Evolutionary conservation across 2,888 invertebrate genomes (phyloP).

Genomic region (Hedychridium roseum): DNA sequence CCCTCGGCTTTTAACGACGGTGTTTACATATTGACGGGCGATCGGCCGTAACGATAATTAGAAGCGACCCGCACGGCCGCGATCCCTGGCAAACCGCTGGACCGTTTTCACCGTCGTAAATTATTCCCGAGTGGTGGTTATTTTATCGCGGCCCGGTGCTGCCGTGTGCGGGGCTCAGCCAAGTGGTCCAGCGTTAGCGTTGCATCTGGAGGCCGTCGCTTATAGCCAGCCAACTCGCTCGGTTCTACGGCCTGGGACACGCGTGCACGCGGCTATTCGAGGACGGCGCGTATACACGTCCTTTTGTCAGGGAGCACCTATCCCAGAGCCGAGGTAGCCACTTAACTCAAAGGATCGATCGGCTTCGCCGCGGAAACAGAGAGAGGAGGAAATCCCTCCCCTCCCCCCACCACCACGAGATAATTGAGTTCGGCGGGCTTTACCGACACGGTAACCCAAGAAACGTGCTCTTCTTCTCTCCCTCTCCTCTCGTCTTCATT

Average conservation of each 20-base stretch:
- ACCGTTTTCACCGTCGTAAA: slow-evolving; percentile 27
- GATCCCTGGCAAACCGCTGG: too few relatives aligned
- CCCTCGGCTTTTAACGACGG: slow-evolving; percentile 1
- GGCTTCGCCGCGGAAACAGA: slow-evolving; percentile 23
- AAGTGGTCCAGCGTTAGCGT: too few relatives aligned
- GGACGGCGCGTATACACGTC: neutral
- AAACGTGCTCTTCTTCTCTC: too few relatives aligned
- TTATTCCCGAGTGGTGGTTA: slow-evolving; percentile 24
- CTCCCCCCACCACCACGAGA: slow-evolving; percentile 5
- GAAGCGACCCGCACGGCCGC: slow-evolving; percentile 14
- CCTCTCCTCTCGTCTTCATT: too few relatives aligned
- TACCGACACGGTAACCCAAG: slow-evolving; percentile 44
- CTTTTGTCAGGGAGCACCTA: slow-evolving; percentile 2
- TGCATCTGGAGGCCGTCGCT: too few relatives aligned
- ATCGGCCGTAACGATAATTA: slow-evolving; percentile 27
- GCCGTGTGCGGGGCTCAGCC: too few relatives aligned
- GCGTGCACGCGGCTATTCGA: too few relatives aligned
- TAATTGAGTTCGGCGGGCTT: slow-evolving; percentile 41
- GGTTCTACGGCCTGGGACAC: too few relatives aligned
- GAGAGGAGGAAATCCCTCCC: neutral
- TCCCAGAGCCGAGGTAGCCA: slow-evolving; percentile 15
- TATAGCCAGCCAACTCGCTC: too few relatives aligned
- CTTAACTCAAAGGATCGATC: slow-evolving; percentile 35
- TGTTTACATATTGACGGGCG: slow-evolving; percentile 20
- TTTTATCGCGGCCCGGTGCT: too few relatives aligned